Base-by-base conservation (phyloP, 2,888 invertebrate genomes). In the Thymelicus sylvestris region DNA sequence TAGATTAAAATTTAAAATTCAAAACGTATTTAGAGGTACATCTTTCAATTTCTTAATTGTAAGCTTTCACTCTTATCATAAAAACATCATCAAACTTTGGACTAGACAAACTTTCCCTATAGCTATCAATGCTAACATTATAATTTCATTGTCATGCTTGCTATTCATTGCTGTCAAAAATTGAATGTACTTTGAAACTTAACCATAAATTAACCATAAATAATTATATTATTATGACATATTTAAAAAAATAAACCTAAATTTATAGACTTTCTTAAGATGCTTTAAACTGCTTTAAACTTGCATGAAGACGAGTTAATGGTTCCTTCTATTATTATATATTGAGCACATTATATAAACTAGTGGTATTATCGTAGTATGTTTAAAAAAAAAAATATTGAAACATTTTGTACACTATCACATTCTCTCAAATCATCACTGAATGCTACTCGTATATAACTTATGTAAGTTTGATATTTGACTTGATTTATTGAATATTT, bases 381-480 rank as follows among this genome's bases (percentile, higher is more conserved):
- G 24, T 24, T 24, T 24, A 12, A 55, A 55, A 24, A 10, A 12
- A 55, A 55, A 24, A 10, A 10, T 24, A 55, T 55, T 15, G 52
- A 52, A 52, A 52, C 6, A 52, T 52, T 19, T 52, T 19, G 1
- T 52, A 52, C n/a, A 48, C 15, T 5, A 48, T 19, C 8, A 52
- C 52, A 52, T 52, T 7, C 7, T 15, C 52, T 52, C 15, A 52
- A 8, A 52, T 52, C 52, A 19, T 52, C 19, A 19, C 19, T n/a
- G 52, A 52, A 38, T 13, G 13, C 44, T 44, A 47, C 47, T n/a
- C n/a, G n/a, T n/a, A n/a, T n/a, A 62, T 47, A 24, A 24, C n/a
- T 47, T 67, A 52, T 60, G 60, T 60, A 39, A 55, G 7, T 39
- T 15, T 60, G 48, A 48, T 39, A 8, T 38, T 61, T 19, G 12